Evolutionary conservation across 2,797 vertebrate genomes (phyloP).

Genomic region (Labeo calbasu): DNA sequence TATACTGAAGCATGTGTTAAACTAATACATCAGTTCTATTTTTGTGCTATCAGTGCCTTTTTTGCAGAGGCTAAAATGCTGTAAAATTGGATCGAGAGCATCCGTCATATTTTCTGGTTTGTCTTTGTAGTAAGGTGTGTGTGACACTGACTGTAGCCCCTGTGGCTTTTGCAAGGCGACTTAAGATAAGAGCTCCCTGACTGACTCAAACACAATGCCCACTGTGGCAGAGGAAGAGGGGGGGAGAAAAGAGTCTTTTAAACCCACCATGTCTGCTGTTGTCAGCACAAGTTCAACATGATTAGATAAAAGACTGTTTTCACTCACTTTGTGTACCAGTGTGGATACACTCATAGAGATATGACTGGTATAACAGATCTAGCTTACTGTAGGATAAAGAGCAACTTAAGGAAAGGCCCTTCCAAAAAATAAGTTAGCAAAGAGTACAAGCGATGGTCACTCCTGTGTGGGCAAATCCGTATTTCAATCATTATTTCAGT

Average conservation of each 20-base stretch:
- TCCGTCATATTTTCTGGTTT: constrained; percentile 66
- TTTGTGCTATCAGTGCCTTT: not conserved
- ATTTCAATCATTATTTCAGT: not conserved
- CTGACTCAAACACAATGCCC: constrained; percentile 67
- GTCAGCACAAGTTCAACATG: constrained; percentile 76
- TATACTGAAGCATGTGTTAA: constrained; percentile 11
- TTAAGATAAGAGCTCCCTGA: constrained; percentile 68
- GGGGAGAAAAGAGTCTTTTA: constrained; percentile 67
- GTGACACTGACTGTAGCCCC: constrained; percentile 66
- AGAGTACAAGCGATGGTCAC: not conserved
- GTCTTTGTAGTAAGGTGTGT: constrained; percentile 63
- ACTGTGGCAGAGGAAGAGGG: constrained; percentile 66
- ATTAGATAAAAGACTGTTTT: constrained; percentile 74
- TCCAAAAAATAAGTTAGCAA: not conserved
- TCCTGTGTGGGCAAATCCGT: not conserved
- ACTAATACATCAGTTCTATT: constrained; percentile 21
- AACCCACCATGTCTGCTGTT: constrained; percentile 71
- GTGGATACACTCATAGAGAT: constrained; percentile 45
- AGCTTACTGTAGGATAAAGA: not conserved
- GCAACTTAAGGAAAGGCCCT: not conserved
- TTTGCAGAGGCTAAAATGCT: constrained; percentile 47
- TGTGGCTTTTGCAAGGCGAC: constrained; percentile 64
- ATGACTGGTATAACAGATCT: constrained; percentile 19
- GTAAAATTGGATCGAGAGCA: constrained; percentile 61
- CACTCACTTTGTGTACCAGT: constrained; percentile 60